Percentiles rank a stretch among this genome's conserved stretches.
These are phyloP conservation scores for Bombyx mori DNA, from an alignment of 1,140 invertebrate species.

Conservation along the genomic window ASM3026992v2 NC_085116.1:8603001-8603500, in stretches of 20 bases:
- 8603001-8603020: slow-evolving; percentile 82
- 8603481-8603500: neutral
- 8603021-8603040: slow-evolving; percentile 82
- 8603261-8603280: slow-evolving; percentile 80
- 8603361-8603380: slow-evolving; percentile 84
- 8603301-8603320: slow-evolving; percentile 82
- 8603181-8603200: slow-evolving; percentile 81
- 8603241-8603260: slow-evolving; percentile 83
- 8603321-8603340: slow-evolving; percentile 79
- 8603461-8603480: slow-evolving; percentile 52
- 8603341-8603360: slow-evolving; percentile 85
- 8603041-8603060: slow-evolving; percentile 83
- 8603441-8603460: slow-evolving; percentile 80
- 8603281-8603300: slow-evolving; percentile 82
- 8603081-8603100: slow-evolving; percentile 66
- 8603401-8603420: slow-evolving; percentile 79
- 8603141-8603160: slow-evolving; percentile 1
- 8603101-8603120: neutral
- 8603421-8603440: slow-evolving; percentile 80
- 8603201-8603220: slow-evolving; percentile 85
- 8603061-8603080: slow-evolving; percentile 82
- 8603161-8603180: slow-evolving; percentile 71
- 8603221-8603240: slow-evolving; percentile 77
- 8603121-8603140: neutral
- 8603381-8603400: slow-evolving; percentile 79